phyloP scores from a whole-genome alignment of 92 coral and sea anemone species.

The Zoanthus sansibaricus region DNA sequence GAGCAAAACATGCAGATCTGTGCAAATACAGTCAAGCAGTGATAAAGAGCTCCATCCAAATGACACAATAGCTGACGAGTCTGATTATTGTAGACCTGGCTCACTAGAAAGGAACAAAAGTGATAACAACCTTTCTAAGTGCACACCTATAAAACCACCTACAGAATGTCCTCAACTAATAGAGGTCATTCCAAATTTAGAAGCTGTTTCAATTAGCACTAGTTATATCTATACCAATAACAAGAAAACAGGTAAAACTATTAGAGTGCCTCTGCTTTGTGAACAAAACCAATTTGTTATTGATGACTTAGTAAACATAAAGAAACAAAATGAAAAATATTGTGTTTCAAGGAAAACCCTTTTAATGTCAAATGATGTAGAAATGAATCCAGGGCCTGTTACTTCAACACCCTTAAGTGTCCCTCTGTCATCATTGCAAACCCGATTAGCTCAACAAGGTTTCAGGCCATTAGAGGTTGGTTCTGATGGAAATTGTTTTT shows the following conservation, averaged over 20 bases:
- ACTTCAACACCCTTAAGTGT: constrained; percentile 24
- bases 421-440: constrained; percentile 43
- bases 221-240: not conserved
- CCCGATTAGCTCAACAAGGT: constrained; percentile 39
- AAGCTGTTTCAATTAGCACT: constrained; percentile 6
- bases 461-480: constrained; percentile 55
- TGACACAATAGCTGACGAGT: constrained; percentile 17
- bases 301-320: constrained; percentile 12
- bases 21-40: constrained; percentile 16
- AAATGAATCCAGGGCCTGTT: constrained; percentile 63
- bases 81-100: constrained; percentile 14
- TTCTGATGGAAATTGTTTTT: constrained; percentile 59
- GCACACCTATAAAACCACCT: constrained; percentile 6
- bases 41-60: constrained; percentile 16
- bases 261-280: constrained; percentile 17
- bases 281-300: constrained; percentile 8
- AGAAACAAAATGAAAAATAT: constrained; percentile 23
- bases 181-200: constrained; percentile 2
- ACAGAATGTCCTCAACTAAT: constrained; percentile 16
- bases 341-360: constrained; percentile 14
- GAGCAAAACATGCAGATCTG: constrained; percentile 17
- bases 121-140: constrained; percentile 3
- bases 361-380: constrained; percentile 41
- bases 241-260: constrained; percentile 10
- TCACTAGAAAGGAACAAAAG: constrained; percentile 3